These are phyloP conservation scores for Plebejus anna DNA, from an alignment of 2,888 invertebrate genomes.

Conservation along the genomic window DNA sequence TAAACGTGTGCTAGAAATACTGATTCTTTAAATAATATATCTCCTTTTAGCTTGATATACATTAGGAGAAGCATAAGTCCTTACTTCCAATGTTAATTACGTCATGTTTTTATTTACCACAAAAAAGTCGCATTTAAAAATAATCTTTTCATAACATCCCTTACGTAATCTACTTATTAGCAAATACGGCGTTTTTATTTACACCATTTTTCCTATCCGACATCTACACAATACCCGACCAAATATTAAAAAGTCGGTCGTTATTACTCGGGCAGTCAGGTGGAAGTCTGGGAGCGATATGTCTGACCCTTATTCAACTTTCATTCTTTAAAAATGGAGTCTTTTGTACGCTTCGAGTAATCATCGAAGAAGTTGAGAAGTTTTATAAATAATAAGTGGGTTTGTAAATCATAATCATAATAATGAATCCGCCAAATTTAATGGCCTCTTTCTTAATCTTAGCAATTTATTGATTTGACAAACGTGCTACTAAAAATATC, in stretches of 20 bases:
- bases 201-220: neutral
- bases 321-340: constrained; percentile 22
- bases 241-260: constrained; percentile 28
- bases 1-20: too few species aligned
- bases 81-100: too few species aligned
- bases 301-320: constrained; percentile 27
- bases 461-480: neutral
- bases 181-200: constrained; percentile 2
- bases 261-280: constrained; percentile 27
- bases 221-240: constrained; percentile 22
- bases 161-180: too few species aligned
- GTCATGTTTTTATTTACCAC: neutral
- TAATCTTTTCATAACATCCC: neutral
- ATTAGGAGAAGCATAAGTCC: too few species aligned
- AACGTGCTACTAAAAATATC: too few species aligned
- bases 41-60: too few species aligned
- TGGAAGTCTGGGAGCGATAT: constrained; percentile 23
- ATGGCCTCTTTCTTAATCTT: neutral
- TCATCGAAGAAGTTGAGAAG: constrained; percentile 20
- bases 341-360: constrained; percentile 22
- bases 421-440: neutral
- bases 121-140: neutral
- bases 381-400: neutral
- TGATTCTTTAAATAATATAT: too few species aligned
- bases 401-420: neutral